These are phyloP conservation scores for Microdon myrmicae DNA, from an alignment of 2,888 invertebrate genomes.

Conservation along the genomic window DNA sequence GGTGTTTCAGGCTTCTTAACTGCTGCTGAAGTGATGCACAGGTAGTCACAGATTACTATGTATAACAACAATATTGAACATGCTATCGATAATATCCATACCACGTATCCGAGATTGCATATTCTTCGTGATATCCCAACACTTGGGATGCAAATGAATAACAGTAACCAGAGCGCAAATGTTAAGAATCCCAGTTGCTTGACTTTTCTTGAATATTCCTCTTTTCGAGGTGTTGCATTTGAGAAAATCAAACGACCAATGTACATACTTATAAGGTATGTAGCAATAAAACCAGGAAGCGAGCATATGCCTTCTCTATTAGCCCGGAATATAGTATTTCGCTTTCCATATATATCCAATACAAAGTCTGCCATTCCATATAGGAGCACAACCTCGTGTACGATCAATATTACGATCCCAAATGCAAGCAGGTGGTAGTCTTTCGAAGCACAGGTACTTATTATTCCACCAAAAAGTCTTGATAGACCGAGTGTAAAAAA, in stretches of 20 bases:
- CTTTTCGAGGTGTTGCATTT: constrained; percentile 59
- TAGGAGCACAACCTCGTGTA: constrained; percentile 76
- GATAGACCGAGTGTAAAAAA: constrained; percentile 91
- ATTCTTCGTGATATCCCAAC: constrained; percentile 80
- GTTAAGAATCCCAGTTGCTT: constrained; percentile 55
- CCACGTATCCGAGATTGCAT: constrained; percentile 83
- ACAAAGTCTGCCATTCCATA: constrained; percentile 78
- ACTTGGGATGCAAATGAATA: constrained; percentile 68
- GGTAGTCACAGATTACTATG: constrained; percentile 66
- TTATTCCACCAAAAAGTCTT: constrained; percentile 76
- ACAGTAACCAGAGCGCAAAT: constrained; percentile 66
- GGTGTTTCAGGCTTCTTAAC: constrained; percentile 66
- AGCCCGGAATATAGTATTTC: constrained; percentile 76
- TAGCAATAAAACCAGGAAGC: constrained; percentile 82
- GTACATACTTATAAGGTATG: constrained; percentile 81
- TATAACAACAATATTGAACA: constrained; percentile 74
- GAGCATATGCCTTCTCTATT: constrained; percentile 94
- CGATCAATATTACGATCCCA: constrained; percentile 68
- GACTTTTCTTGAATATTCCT: constrained; percentile 56
- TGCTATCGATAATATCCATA: constrained; percentile 79
- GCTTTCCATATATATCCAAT: constrained; percentile 69
- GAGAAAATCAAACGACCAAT: constrained; percentile 70
- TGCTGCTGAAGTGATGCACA: constrained; percentile 29
- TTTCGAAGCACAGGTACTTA: constrained; percentile 48
- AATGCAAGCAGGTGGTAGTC: constrained; percentile 66